Evolutionary conservation across 2,888 invertebrate genomes (phyloP), one percentile per base, ranked within the genome.

Genomic region (Pseudeuparius sepicola): DNA sequence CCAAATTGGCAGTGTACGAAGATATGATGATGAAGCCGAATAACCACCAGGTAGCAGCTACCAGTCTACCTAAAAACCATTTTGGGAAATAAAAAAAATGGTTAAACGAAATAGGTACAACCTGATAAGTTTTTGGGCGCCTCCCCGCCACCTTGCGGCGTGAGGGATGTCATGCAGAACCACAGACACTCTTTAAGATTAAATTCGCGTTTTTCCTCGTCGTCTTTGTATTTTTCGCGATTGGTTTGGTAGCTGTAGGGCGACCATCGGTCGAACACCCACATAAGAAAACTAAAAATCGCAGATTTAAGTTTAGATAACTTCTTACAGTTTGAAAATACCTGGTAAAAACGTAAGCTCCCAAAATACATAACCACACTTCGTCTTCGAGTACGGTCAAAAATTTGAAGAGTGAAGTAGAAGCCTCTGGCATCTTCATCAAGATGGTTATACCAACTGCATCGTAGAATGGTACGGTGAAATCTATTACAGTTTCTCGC

Each of bases 1-100:
- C 97, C 55, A 97, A 70, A 63, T 97, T 97, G 1, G 97, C 97
- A 0, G 97, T 97, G 63, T 97, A 97, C 0, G 94, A 94, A 3
- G 97, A 97, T 56, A 97, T 96, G 46, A 97, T 93, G 57, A 97
- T 96, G 61, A 97, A 97, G 0, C 96, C 94, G 63, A 97, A 97
- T 14, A 97, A 67, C 97, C 97, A 97, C 96, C 94, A 96, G 1
- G 96, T 96, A 2, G 96, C 96, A 0, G 96, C 96, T 0, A 97
- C 82, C 7, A 97, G 66, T 31, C 96, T 73, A n/a, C n/a, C n/a
- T n/a, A n/a, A n/a, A n/a, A n/a, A n/a, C n/a, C n/a, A n/a, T n/a
- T n/a, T n/a, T n/a, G n/a, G n/a, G n/a, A n/a, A n/a, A n/a, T n/a
- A n/a, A n/a, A n/a, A n/a, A n/a, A n/a, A n/a, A n/a, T n/a, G n/a